Percentiles rank a stretch among this genome's conserved stretches.
These are phyloP conservation scores for Pseudococcus jackbeardsleyi DNA, from an alignment of 2,888 invertebrate species.

Conservation along the genomic window DNA sequence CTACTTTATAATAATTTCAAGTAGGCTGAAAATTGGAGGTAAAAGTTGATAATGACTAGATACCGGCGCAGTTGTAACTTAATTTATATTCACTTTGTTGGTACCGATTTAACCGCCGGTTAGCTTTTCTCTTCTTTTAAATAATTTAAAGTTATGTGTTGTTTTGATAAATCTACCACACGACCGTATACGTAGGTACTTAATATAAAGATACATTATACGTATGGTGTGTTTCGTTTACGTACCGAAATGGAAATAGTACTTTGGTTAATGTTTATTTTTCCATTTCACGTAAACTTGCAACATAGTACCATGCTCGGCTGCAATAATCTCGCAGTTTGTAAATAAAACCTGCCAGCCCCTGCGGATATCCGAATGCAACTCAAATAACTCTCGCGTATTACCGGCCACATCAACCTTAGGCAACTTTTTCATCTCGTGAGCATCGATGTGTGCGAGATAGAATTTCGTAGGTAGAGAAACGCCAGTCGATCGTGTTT, in stretches of 20 bases:
- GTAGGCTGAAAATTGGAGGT: conserved; percentile 31
- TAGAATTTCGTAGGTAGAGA: background rate
- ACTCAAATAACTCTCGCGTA: background rate
- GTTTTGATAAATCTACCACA: background rate
- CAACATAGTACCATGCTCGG: background rate
- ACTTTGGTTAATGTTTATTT: conserved; percentile 24
- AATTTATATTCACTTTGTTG: conserved; percentile 33
- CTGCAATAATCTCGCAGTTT: conserved; percentile 1
- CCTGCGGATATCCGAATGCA: conserved; percentile 1
- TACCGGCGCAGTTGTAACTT: conserved; percentile 22
- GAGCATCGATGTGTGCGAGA: background rate
- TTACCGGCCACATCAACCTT: background rate
- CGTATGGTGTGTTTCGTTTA: background rate
- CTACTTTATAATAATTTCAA: conserved; percentile 19
- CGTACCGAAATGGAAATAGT: background rate
- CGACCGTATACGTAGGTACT: background rate
- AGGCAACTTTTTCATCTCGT: background rate
- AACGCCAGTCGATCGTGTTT: background rate
- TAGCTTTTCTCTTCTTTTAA: background rate
- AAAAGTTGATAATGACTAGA: conserved; percentile 28
- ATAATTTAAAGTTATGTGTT: conserved; percentile 19
- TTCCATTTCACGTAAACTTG: background rate
- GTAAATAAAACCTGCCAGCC: background rate
- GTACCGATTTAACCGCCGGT: conserved; percentile 19
- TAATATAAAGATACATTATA: background rate